Base-by-base conservation (phyloP, 1,140 invertebrate genomes). In the Neodiprion virginianus region DNA sequence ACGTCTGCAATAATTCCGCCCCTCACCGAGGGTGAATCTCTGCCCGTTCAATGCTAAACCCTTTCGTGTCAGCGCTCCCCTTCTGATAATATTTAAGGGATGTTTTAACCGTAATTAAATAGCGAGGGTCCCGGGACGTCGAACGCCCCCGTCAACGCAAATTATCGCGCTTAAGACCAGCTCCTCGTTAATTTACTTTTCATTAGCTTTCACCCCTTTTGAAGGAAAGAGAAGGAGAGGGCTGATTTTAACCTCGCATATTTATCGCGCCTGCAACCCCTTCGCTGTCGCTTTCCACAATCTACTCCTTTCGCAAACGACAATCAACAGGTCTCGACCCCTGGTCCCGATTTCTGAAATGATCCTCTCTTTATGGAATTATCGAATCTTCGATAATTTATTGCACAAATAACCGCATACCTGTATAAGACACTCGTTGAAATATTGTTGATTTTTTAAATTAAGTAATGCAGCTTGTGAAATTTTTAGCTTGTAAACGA, bases 71-170 rank as follows among this genome's bases (percentile, higher is more conserved):
- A 75, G 80, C 80, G 82, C 74, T 83, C 82, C 82, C 84, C 84
- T 84, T 61, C 79, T 82, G 80, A 84, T 82, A 83, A 85, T 83
- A 85, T 86, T 85, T 85, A 83, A 86, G 84, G 82, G 81, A 85
- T 85, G 83, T 85, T 85, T 85, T 83, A 85, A 85, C 83, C 83
- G 80, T 84, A 85, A 85, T 85, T 85, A 85, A 85, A 85, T 84
- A 81, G 83, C 83, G 83, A 86, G 83, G 84, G 84, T 84, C 82
- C 76, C 73, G 71, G 74, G 80, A 78, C 78, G 78, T 74, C 80
- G 8, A 23, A 12, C 82, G 75, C 82, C 84, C 83, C 83, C 84
- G 53, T 61, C 82, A 81, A 86, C 82, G 80, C 82, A 86, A 85
- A 85, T 86, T 85, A 86, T 85, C 83, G 83, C 81, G 75, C 85